These are phyloP conservation scores for Ariolimax columbianus DNA, from an alignment of 2,888 invertebrate genomes.

Conservation along the genomic window DNA sequence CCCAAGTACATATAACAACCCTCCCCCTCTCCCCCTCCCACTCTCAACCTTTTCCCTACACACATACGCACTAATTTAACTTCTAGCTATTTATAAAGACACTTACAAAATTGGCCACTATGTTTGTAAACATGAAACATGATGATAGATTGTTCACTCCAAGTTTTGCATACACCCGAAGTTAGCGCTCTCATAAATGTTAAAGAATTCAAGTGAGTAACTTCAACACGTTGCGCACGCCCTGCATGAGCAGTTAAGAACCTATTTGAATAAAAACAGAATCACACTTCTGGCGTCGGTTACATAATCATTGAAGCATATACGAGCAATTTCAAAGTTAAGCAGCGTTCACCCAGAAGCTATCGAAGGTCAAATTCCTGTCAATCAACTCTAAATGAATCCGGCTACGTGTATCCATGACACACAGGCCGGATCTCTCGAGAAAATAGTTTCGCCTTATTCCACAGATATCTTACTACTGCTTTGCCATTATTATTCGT, in stretches of 20 bases:
- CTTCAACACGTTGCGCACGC: background rate
- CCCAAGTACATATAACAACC: too few species aligned
- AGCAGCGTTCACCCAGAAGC: background rate
- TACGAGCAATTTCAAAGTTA: conserved; percentile 12
- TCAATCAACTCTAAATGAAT: background rate
- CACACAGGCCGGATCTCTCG: background rate
- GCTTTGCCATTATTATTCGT: background rate
- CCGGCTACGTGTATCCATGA: background rate
- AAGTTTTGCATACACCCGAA: too few species aligned
- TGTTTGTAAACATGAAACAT: too few species aligned
- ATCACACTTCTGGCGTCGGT: background rate
- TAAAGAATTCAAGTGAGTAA: too few species aligned
- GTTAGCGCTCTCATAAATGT: too few species aligned
- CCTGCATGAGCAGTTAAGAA: background rate
- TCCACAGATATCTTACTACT: background rate
- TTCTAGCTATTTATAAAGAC: too few species aligned
- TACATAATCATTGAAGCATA: background rate
- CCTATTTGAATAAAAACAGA: background rate
- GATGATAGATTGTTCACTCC: too few species aligned
- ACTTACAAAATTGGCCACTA: too few species aligned
- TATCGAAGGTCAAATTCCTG: conserved; percentile 2
- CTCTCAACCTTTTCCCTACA: too few species aligned
- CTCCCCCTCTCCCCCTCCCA: too few species aligned
- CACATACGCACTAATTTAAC: too few species aligned
- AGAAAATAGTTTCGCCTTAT: background rate